These are phyloP conservation scores for Stichodactyla helianthus DNA, from an alignment of 64 coral and sea anemone genomes.

Conservation along the genomic window DNA sequence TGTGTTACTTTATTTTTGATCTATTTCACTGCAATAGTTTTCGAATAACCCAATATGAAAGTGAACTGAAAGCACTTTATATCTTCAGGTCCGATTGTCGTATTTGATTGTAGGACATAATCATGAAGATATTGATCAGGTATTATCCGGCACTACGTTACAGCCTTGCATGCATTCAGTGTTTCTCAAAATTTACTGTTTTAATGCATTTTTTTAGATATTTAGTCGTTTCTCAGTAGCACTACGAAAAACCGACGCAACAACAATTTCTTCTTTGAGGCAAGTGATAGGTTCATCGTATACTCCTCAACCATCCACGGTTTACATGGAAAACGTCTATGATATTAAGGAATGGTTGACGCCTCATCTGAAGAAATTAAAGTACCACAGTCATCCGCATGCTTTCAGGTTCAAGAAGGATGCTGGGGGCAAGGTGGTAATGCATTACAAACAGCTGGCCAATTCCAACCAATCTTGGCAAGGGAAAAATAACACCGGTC, in stretches of 20 bases:
- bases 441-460: conserved; percentile 17
- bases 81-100: conserved; percentile 29
- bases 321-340: conserved; percentile 16
- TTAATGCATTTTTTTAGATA: not conserved
- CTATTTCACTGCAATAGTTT: not conserved
- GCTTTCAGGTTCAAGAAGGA: conserved; percentile 30
- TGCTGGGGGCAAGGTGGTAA: conserved; percentile 12
- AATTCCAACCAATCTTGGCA: conserved; percentile 10
- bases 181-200: not conserved
- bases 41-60: not conserved
- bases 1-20: not conserved
- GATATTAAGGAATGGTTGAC: conserved; percentile 22
- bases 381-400: conserved; percentile 31
- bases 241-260: not conserved
- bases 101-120: conserved; percentile 30
- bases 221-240: not conserved
- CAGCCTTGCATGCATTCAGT: not conserved
- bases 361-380: not conserved
- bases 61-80: conserved; percentile 5
- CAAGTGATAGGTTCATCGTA: not conserved
- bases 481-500: not conserved
- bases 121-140: conserved; percentile 37
- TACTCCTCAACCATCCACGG: conserved; percentile 6
- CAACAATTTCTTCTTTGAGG: not conserved
- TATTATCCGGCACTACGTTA: not conserved